Evolutionary conservation across 2,797 vertebrate species (phyloP), one percentile per base, ranked within the genome.

Genomic region (Sebastes taczanowskii): DNA sequence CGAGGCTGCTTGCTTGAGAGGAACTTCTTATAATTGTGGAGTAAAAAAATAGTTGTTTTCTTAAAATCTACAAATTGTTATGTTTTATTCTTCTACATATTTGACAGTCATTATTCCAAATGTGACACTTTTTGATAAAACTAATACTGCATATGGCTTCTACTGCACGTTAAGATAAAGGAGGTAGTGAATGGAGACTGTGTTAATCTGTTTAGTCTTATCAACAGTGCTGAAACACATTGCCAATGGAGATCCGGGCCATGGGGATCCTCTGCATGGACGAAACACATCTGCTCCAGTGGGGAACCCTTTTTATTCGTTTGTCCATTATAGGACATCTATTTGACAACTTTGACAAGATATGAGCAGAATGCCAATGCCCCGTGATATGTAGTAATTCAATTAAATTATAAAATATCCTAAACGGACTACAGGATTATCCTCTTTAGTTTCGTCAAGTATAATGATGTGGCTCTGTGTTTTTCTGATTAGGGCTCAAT

Each of bases 401-500:
- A 88, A 89, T 95, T 93, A 78, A 87, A 89, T 93, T 91, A 91
- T 76, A 82, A 87, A 81, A 73, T 61, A 81, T 49, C 74, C 82
- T 90, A 89, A 91, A 94, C 66, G 74, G 83, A 74, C 72, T 71
- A 68, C 77, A 65, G 90, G 90, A 93, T 94, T 92, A 92, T 91
- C 85, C 86, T 91, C 89, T 88, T 91, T 92, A 78, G 85, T 91
- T 89, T 89, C 78, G 83, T 92, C 77, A 88, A 94, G 93, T 94
- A 93, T 90, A 92, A 94, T 94, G 93, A 95, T 94, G 91, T 91
- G 92, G 83, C 88, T 89, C 88, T 93, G 86, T 91, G 83, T 89
- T 92, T 94, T 91, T 82, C 86, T 85, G 91, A 95, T 95, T 91
- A 91, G 90, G 74, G 62, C 72, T 60, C 53, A 23, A 88, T 90